A percentile compares a stretch with the other conserved stretches of the same genome.
Evolutionary conservation across 2,797 vertebrate genomes (phyloP).

Genomic region (Pogoniulus pusillus): DNA sequence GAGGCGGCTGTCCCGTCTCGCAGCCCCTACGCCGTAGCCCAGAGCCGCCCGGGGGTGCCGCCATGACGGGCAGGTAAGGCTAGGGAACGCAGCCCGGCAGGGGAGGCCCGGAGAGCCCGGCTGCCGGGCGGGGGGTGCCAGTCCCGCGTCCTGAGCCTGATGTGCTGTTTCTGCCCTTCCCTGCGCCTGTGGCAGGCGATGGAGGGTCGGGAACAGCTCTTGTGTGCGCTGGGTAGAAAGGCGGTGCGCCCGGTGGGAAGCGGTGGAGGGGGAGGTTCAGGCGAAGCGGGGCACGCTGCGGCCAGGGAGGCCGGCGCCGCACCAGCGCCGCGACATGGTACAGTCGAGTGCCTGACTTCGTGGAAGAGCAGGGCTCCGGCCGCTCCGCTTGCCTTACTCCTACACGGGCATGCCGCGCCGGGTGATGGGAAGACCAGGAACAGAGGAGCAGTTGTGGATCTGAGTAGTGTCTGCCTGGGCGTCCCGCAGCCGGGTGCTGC

Average conservation of each 20-base stretch:
- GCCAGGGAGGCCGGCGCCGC: too few species aligned
- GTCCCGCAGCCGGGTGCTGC: background rate
- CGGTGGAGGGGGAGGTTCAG: background rate
- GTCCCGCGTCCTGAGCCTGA: background rate
- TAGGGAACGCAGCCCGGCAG: background rate
- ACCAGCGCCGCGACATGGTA: too few species aligned
- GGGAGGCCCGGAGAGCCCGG: background rate
- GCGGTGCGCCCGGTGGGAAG: background rate
- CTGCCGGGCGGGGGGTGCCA: background rate
- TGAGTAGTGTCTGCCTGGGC: background rate
- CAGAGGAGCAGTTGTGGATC: background rate
- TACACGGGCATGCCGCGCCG: rapidly evolving
- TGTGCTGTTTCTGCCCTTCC: background rate
- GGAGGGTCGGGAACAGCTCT: background rate
- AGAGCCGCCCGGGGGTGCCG: background rate
- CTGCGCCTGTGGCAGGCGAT: background rate
- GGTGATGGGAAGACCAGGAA: background rate
- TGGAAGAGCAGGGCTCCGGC: background rate
- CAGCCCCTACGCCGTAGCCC: background rate
- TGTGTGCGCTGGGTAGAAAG: background rate
- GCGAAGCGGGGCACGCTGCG: background rate
- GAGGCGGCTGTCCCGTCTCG: background rate
- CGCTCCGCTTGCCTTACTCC: background rate
- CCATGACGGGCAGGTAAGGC: conserved; percentile 70
- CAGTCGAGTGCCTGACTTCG: background rate